A percentile compares a stretch with the other conserved stretches of the same genome.
phyloP scores from a whole-genome alignment of 1,140 invertebrate genomes.

The Nasonia longicornis region DNA sequence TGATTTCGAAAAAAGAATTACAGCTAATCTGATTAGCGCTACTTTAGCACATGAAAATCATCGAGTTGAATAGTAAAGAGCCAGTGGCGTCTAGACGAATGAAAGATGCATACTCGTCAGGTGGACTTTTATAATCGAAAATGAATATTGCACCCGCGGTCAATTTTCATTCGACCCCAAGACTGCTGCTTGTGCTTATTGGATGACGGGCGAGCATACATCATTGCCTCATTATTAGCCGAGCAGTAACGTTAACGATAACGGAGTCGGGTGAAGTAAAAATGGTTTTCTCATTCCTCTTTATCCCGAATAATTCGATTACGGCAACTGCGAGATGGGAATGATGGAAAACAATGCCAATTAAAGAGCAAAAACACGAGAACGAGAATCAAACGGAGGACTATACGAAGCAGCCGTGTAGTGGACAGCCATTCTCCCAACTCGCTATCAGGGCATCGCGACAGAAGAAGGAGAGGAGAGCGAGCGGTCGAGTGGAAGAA shows the following conservation, averaged over 20 bases:
- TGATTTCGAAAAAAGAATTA: no score
- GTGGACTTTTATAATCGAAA: no score
- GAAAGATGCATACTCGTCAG: no score
- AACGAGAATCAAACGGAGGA: not conserved
- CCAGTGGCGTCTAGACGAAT: no score
- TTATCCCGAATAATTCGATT: constrained; percentile 4
- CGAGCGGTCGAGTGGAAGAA: not conserved
- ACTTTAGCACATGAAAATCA: no score
- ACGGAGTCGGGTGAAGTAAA: not conserved
- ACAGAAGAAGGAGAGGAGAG: not conserved
- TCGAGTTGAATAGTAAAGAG: no score
- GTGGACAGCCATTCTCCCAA: not conserved
- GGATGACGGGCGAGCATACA: no score
- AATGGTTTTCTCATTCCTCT: not conserved
- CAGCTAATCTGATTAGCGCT: no score
- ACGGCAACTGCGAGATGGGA: not conserved
- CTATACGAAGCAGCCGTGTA: not conserved
- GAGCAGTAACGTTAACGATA: not conserved
- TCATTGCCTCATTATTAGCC: no score
- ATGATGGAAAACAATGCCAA: not conserved
- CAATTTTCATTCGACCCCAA: no score
- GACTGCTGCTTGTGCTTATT: no score
- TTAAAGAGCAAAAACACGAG: not conserved
- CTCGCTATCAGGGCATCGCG: not conserved
- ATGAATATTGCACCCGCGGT: no score